A percentile compares a stretch with the other conserved stretches of the same genome.
Evolutionary conservation across 1,140 invertebrate species (phyloP).

Genomic region (Conopomorpha cramerella): DNA sequence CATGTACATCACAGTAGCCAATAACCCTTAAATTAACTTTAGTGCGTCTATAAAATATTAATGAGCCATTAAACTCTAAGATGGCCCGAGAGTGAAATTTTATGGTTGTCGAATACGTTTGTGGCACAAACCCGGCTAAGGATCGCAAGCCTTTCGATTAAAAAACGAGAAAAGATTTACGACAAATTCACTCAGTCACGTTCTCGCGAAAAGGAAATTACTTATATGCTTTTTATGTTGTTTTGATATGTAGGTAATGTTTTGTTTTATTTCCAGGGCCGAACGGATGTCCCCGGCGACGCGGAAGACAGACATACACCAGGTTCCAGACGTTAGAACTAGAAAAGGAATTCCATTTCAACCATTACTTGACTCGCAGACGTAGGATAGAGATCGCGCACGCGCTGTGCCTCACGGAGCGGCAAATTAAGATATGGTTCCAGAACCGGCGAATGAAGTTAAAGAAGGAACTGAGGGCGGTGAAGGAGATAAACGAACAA

Average conservation of each 20-base stretch:
- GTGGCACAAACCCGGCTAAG: conserved; percentile 28
- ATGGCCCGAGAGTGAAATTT: conserved; percentile 55
- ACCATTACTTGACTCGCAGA: conserved; percentile 93
- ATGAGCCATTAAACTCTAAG: conserved; percentile 55
- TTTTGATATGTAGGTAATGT: too few relatives aligned
- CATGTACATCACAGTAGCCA: conserved; percentile 41
- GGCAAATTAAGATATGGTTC: conserved; percentile 98
- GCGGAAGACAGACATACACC: conserved; percentile 95
- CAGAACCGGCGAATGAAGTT: conserved; percentile 97
- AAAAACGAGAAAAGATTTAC: neutral
- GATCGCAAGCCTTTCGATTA: conserved; percentile 7
- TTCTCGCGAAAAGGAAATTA: neutral
- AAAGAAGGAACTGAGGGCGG: conserved; percentile 92
- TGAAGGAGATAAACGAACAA: conserved; percentile 95
- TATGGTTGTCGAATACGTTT: conserved; percentile 30
- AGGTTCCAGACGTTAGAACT: conserved; percentile 92
- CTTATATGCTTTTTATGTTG: conserved; percentile 15
- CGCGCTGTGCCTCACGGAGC: conserved; percentile 92
- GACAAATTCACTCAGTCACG: neutral
- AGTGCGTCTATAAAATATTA: conserved; percentile 48
- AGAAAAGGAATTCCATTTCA: conserved; percentile 99
- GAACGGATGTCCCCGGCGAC: conserved; percentile 90
- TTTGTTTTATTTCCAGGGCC: conserved; percentile 76
- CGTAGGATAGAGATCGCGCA: conserved; percentile 97
- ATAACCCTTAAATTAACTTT: conserved; percentile 52